Evolutionary conservation across 1,140 invertebrate species (phyloP).

Genomic region (Cydia splendana): DNA sequence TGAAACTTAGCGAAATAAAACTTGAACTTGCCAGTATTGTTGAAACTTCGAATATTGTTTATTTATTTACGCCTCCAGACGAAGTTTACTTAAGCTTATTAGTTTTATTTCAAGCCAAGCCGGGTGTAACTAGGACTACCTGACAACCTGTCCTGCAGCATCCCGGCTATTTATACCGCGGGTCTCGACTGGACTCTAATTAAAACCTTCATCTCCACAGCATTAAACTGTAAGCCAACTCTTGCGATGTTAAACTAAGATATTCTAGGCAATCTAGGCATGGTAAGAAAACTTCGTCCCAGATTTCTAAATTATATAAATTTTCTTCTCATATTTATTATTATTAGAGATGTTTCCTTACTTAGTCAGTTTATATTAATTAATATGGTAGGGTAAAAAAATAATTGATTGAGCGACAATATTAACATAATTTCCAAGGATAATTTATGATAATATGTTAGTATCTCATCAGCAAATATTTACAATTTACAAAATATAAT

Average conservation of each 20-base stretch:
- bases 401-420: neutral
- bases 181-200: conserved; percentile 34
- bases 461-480: neutral
- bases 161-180: conserved; percentile 42
- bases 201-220: conserved; percentile 35
- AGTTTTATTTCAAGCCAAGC: conserved; percentile 31
- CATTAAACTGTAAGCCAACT: conserved; percentile 22
- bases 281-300: neutral
- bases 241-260: conserved; percentile 3
- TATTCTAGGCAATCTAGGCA: neutral
- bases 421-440: neutral
- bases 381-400: neutral
- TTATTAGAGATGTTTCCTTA: neutral
- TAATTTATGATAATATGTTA: neutral
- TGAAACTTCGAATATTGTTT: neutral
- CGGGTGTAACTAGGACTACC: conserved; percentile 34
- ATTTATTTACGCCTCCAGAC: conserved; percentile 10
- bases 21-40: neutral
- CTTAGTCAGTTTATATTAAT: no score
- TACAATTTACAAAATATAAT: neutral
- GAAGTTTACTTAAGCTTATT: conserved; percentile 19
- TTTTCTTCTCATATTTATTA: neutral
- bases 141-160: conserved; percentile 44
- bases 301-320: neutral
- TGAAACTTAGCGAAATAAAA: neutral